A percentile compares a stretch with the other conserved stretches of the same genome.
phyloP scores from a whole-genome alignment of 2,797 vertebrate species.

The Poeciliopsis turneri region DNA sequence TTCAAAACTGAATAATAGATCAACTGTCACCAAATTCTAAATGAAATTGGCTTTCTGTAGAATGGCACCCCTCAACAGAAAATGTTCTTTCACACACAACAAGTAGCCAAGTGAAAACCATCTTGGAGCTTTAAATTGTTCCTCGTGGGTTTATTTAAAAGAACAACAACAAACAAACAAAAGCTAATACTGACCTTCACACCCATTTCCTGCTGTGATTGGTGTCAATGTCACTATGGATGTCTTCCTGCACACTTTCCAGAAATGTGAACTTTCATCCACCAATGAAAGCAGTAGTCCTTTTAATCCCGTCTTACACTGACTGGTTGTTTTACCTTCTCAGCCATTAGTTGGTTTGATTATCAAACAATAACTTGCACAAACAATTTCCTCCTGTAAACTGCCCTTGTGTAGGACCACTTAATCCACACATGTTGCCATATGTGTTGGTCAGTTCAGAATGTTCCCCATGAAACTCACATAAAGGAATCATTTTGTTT shows the following conservation, averaged over 20 bases:
- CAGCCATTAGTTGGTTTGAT: not conserved
- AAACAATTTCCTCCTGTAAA: not conserved
- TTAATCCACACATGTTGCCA: not conserved
- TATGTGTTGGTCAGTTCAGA: not conserved
- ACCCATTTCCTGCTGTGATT: not conserved
- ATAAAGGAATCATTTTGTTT: not conserved
- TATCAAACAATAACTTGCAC: not conserved
- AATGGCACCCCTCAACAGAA: not conserved
- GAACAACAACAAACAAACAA: not conserved
- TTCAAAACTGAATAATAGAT: not conserved
- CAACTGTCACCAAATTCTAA: not conserved
- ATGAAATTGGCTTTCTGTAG: not conserved
- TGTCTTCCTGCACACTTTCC: conserved; percentile 15
- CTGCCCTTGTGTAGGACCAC: not conserved
- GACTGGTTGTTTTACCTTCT: not conserved
- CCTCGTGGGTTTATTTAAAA: not conserved
- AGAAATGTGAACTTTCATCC: conserved; percentile 3
- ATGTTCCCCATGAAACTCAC: not conserved
- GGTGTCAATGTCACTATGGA: not conserved
- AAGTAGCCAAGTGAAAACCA: not conserved
- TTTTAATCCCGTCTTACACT: not conserved
- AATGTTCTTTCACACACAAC: not conserved
- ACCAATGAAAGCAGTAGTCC: not conserved
- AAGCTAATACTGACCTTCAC: not conserved
- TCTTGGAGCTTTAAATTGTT: not conserved